Evolutionary conservation across 2,113 vertebrate species (phyloP).

Genomic region (Vicugna pacos): DNA sequence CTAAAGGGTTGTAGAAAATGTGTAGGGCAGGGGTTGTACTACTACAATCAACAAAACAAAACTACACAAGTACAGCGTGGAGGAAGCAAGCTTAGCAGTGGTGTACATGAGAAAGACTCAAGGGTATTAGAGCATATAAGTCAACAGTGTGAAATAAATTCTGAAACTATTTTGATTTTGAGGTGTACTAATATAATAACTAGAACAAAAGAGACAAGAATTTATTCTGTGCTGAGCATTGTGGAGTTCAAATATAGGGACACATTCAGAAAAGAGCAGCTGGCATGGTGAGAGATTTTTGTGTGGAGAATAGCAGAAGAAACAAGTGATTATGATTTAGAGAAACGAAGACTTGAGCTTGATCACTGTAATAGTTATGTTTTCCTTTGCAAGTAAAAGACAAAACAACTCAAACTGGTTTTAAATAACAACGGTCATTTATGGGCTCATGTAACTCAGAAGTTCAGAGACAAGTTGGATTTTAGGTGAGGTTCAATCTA

Average conservation of each 20-base stretch:
- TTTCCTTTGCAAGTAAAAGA: constrained; percentile 6
- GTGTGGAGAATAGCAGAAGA: not conserved
- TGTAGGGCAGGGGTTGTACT: not conserved
- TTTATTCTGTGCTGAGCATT: not conserved
- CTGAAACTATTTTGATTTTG: not conserved
- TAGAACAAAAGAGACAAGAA: not conserved
- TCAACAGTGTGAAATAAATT: constrained; percentile 22
- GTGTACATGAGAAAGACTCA: not conserved
- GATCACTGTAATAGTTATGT: not conserved
- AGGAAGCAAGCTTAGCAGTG: not conserved
- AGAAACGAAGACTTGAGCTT: not conserved
- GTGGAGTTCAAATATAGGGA: not conserved
- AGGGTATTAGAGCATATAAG: not conserved
- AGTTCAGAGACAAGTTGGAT: not conserved
- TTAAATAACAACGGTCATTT: constrained; percentile 14
- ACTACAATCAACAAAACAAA: not conserved
- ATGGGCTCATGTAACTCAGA: not conserved
- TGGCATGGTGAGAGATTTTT: not conserved
- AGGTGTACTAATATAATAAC: not conserved
- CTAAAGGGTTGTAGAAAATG: constrained; percentile 37
- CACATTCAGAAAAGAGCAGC: not conserved
- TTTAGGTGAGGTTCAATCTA: not conserved
- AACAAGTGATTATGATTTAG: not conserved
- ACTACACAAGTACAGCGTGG: not conserved
- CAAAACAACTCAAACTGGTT: constrained; percentile 17